Base-by-base conservation (phyloP, 1,140 invertebrate species). In the Papilio polytes region DNA sequence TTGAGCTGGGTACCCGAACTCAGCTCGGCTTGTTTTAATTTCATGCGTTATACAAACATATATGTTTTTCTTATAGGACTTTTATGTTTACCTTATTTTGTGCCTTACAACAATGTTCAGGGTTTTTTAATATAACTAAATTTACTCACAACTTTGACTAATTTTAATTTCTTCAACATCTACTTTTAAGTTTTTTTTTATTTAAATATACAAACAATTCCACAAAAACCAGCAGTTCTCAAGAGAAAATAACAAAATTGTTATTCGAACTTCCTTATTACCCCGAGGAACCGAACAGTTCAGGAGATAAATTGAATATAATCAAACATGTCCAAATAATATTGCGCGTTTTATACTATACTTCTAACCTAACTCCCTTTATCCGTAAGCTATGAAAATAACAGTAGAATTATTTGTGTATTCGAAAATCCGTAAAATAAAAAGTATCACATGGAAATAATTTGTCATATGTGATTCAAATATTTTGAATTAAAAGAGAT, bases 221-320 rank as follows among this genome's bases (percentile, higher is more conserved):
- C 8, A 15, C 15, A 41, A 46, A 44, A 74, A 46, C 36, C 20
- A 74, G 8, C 8, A 3, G 8, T 46, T 44, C 18, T 44, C n/a
- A 26, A 13, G 9, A 46, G 20, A 74, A 48, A 26, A 74, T 20
- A 20, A 48, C 6, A 74, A 74, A n/a, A 74, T 74, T 74, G 72
- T 74, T 74, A 74, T 15, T 15, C 4, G 20, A 31, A 74, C 53
- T 51, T 48, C 18, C n/a, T 74, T 74, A 74, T 74, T 74, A 51
- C 73, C 73, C 46, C 10, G 8, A 48, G 74, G 44, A 51, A 18
- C 18, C 7, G 18, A 74, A 20, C 44, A 6, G 41, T n/a, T 74
- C 72, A 20, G 9, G n/a, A 44, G 41, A 48, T 74, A 74, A 74
- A 74, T 26, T 74, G 44, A 48, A 74, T 51, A 48, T 44, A 48